Percentiles rank a stretch among this genome's conserved stretches.
Evolutionary conservation across 2,113 vertebrate species (phyloP).

Genomic region (Dissostichus mawsoni): DNA sequence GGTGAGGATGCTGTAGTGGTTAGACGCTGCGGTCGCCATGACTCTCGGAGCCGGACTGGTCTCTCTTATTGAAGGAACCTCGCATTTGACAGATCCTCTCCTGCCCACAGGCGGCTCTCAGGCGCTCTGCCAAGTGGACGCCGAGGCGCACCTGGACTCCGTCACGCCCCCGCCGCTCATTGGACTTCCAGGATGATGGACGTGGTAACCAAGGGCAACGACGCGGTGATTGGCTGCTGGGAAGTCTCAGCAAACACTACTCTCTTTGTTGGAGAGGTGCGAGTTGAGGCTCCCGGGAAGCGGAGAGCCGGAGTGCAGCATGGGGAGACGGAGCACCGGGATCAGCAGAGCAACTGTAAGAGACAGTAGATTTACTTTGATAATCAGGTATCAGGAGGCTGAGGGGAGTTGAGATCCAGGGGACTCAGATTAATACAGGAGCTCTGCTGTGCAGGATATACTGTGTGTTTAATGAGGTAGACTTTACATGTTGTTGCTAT

Average conservation of each 20-base stretch:
- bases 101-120: conserved; percentile 89
- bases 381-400: conserved; percentile 53
- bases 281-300: conserved; percentile 78
- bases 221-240: conserved; percentile 80
- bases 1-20: conserved; percentile 96
- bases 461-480: not conserved
- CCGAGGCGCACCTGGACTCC: conserved; percentile 90
- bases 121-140: conserved; percentile 87
- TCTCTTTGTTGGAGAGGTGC: conserved; percentile 75
- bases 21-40: conserved; percentile 98
- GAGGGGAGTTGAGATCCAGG: conserved; percentile 23
- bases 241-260: conserved; percentile 78
- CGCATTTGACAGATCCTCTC: conserved; percentile 96
- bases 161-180: conserved; percentile 84
- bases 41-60: conserved; percentile 94
- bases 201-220: conserved; percentile 89
- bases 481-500: conserved; percentile 7
- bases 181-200: conserved; percentile 89
- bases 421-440: conserved; percentile 1
- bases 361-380: conserved; percentile 74
- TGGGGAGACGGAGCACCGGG: conserved; percentile 75
- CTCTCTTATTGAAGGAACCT: conserved; percentile 91
- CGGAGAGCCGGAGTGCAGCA: conserved; percentile 75
- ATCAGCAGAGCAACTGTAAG: conserved; percentile 77
- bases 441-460: not conserved